Base-by-base conservation (phyloP, 1,140 invertebrate genomes). In the Heliconius himera region DNA sequence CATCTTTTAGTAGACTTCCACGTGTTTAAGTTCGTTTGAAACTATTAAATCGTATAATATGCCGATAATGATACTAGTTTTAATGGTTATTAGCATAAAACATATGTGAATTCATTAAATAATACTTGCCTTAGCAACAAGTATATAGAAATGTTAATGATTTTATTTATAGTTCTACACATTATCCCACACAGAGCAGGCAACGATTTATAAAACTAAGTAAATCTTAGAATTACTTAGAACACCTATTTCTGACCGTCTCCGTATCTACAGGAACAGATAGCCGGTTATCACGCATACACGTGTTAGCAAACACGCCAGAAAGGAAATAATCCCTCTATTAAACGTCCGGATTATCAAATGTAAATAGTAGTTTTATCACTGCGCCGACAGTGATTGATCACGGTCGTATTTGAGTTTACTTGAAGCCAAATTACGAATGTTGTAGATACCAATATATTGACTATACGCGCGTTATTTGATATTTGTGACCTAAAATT, bases 271-370 rank as follows among this genome's bases (percentile, higher is more conserved):
- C 22, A 26, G 18, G 46, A 16, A 49, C 46, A 46, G 74, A 76
- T 49, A 76, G 60, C 54, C 22, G 3, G 71, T 76, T 76, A 46
- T 70, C 51, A 72, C 72, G 36, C 22, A 73, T 86, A 91, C 89
- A 90, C 87, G 88, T 91, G 89, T 90, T 83, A 86, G 83, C 83
- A 87, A 88, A 87, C 81, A 83, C 76, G 76, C 26, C 66, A 82
- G 71, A 87, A 89, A 86, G 87, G 83, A 85, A 83, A 91, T 91
- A 91, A 91, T 91, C 89, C 88, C 74, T 78, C 84, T 84, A 86
- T 88, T 88, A 82, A 90, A 79, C 72, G 75, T 79, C 74, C 60
- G 83, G 81, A 86, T 88, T 90, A 90, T 89, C 89, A 78, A 79
- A 76, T 74, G 77, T 79, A 89, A 89, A 88, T 81, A 87, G 9